These are phyloP conservation scores for Ophion ventricosus DNA, from an alignment of 2,888 invertebrate genomes.

Conservation along the genomic window DNA sequence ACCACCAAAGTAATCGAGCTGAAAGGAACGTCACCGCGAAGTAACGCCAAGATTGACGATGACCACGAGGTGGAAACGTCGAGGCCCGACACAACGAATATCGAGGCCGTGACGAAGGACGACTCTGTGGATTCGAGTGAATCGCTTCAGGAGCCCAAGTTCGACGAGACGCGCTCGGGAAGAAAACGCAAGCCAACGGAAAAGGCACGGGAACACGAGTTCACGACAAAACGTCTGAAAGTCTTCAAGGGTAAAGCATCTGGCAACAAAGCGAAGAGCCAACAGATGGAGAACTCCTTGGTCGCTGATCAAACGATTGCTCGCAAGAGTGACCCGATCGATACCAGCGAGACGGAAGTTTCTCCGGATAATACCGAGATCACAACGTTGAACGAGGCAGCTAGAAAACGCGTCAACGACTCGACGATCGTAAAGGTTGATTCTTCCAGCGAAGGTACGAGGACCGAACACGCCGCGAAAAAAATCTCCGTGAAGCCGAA, in stretches of 20 bases:
- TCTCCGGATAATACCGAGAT: background rate
- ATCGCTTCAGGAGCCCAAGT: slow-evolving; percentile 55
- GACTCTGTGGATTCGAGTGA: slow-evolving; percentile 42
- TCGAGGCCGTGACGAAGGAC: slow-evolving; percentile 17
- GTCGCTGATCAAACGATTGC: background rate
- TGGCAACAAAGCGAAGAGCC: slow-evolving; percentile 57
- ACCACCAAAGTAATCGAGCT: background rate
- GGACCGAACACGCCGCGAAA: slow-evolving; percentile 43
- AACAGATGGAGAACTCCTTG: slow-evolving; percentile 33
- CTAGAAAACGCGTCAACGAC: slow-evolving; percentile 67
- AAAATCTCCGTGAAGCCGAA: slow-evolving; percentile 52
- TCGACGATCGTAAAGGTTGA: background rate
- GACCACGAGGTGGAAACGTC: slow-evolving; percentile 37
- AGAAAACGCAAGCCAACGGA: slow-evolving; percentile 81
- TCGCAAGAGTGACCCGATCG: slow-evolving; percentile 30
- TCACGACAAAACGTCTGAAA: slow-evolving; percentile 78
- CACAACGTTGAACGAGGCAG: slow-evolving; percentile 20
- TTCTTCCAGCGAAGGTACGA: background rate
- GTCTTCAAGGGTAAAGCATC: slow-evolving; percentile 71
- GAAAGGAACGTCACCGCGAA: slow-evolving; percentile 59
- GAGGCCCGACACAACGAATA: slow-evolving; percentile 4
- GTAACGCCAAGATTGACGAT: slow-evolving; percentile 39
- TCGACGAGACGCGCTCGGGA: slow-evolving; percentile 80
- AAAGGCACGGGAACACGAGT: slow-evolving; percentile 80
- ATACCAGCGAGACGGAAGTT: background rate